A percentile compares a stretch with the other conserved stretches of the same genome.
Evolutionary conservation across 2,888 invertebrate genomes (phyloP).

Genomic region (Caenorhabditis parvicauda): DNA sequence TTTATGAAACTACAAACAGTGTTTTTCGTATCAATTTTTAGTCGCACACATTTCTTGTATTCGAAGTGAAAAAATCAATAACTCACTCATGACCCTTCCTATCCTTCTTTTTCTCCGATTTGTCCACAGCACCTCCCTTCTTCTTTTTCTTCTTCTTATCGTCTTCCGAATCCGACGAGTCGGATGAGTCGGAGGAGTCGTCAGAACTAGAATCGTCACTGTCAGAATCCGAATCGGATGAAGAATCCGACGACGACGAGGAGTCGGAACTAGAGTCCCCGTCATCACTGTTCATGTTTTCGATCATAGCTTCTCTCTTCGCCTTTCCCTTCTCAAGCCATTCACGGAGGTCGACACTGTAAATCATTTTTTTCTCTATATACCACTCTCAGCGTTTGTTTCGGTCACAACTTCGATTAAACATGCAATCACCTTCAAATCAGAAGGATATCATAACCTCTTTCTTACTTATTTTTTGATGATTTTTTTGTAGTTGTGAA

Average conservation of each 20-base stretch:
- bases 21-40: too few species aligned
- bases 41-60: too few species aligned
- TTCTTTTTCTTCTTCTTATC: conserved; percentile 30
- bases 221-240: conserved; percentile 9
- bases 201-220: conserved; percentile 9
- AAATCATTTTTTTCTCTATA: too few species aligned
- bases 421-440: too few species aligned
- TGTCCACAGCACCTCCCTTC: conserved; percentile 1
- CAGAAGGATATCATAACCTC: too few species aligned
- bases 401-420: too few species aligned
- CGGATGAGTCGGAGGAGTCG: conserved; percentile 25
- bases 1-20: too few species aligned
- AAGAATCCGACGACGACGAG: conserved; percentile 19
- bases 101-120: conserved; percentile 7
- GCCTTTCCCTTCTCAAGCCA: conserved; percentile 46
- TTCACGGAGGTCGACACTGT: conserved; percentile 54
- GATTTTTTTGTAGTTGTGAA: too few species aligned
- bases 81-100: neutral
- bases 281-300: conserved; percentile 13
- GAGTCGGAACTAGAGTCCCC: conserved; percentile 17
- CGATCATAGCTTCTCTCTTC: conserved; percentile 32
- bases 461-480: too few species aligned
- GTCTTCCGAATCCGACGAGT: conserved; percentile 27
- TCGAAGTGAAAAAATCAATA: too few species aligned
- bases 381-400: too few species aligned